phyloP scores from a whole-genome alignment of 2,888 invertebrate genomes.

The Brenthis ino region DNA sequence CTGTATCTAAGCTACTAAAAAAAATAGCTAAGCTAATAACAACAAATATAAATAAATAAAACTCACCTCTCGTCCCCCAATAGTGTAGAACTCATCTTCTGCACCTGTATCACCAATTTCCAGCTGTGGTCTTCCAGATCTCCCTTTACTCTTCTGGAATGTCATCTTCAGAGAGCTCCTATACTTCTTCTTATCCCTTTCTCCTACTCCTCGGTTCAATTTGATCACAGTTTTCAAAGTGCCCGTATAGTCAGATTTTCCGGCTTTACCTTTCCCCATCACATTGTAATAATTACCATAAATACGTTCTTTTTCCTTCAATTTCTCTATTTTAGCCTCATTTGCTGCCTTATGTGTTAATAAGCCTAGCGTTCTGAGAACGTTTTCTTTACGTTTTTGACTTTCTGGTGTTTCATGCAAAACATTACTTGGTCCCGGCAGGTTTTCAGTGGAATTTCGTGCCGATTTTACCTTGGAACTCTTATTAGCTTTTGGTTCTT shows the following conservation, averaged over 20 bases:
- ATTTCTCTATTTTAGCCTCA: constrained; percentile 83
- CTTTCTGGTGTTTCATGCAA: constrained; percentile 83
- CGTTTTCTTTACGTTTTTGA: constrained; percentile 87
- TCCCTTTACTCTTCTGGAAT: constrained; percentile 86
- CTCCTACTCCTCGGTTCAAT: constrained; percentile 82
- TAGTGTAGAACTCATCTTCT: constrained; percentile 85
- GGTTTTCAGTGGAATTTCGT: constrained; percentile 58
- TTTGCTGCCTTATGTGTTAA: constrained; percentile 89
- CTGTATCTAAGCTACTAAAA: background rate
- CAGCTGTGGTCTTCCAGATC: constrained; percentile 80
- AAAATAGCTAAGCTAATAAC: background rate
- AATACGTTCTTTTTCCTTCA: constrained; percentile 76
- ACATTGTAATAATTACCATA: constrained; percentile 53
- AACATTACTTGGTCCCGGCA: constrained; percentile 66
- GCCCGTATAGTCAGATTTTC: constrained; percentile 86
- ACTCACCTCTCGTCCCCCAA: constrained; percentile 83
- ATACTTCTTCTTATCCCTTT: constrained; percentile 83
- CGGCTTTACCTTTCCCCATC: constrained; percentile 57
- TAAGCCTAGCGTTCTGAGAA: constrained; percentile 88
- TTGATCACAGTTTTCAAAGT: constrained; percentile 93
- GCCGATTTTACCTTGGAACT: constrained; percentile 57
- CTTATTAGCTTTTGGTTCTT: constrained; percentile 45
- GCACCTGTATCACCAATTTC: constrained; percentile 62
- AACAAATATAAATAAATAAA: constrained; percentile 13
- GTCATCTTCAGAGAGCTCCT: constrained; percentile 90